Evolutionary conservation across 2,113 vertebrate genomes (phyloP).

Genomic region (Aphyosemion australe): DNA sequence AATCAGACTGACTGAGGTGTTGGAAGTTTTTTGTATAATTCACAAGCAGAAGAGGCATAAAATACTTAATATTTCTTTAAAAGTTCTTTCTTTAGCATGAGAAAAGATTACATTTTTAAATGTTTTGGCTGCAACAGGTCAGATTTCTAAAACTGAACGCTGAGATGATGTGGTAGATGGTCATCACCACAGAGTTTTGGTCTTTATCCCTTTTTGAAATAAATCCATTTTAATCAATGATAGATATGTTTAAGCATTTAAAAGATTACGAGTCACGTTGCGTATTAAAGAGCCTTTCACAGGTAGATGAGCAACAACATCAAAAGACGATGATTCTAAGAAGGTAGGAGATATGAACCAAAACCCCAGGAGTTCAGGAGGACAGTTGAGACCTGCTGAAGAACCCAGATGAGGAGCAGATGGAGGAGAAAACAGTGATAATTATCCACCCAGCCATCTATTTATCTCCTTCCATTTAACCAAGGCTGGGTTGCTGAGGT

Average conservation of each 20-base stretch:
- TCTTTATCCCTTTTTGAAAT: no score
- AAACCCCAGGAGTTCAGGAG: background rate
- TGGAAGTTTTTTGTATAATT: background rate
- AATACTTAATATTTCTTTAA: no score
- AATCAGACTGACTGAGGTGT: conserved; percentile 5
- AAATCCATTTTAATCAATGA: no score
- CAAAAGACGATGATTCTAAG: background rate
- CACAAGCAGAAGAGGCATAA: background rate
- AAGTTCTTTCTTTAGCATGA: background rate
- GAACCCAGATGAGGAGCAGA: background rate
- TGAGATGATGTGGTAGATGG: background rate
- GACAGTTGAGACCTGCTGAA: no score
- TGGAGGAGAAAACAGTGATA: background rate
- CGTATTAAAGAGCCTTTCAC: background rate
- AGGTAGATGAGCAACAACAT: background rate
- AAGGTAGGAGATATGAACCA: background rate
- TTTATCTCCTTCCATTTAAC: no score
- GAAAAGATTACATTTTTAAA: no score
- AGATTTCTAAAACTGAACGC: background rate
- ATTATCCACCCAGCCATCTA: no score
- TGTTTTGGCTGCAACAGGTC: no score
- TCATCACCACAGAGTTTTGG: no score
- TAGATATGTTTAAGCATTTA: no score
- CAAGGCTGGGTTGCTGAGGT: no score
- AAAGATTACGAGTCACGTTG: background rate